Conservation (phyloP, 2,797 vertebrate genomes). For the Syndactyla subalaris region DNA sequence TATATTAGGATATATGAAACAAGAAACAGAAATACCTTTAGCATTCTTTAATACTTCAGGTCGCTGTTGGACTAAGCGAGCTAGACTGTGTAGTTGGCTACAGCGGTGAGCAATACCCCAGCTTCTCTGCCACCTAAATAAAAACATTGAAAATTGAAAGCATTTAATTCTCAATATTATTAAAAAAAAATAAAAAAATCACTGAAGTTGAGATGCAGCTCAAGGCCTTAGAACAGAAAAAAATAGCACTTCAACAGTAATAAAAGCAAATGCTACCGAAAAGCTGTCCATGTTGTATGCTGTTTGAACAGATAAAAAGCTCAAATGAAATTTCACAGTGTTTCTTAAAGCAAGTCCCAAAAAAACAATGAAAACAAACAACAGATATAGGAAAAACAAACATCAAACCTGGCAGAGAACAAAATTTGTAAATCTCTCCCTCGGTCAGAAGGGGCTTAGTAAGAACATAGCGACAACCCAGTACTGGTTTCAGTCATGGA, state of each 20-base stretch:
- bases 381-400: not conserved
- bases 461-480: not conserved
- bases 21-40: conserved; percentile 80
- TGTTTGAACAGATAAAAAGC: not conserved
- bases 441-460: not conserved
- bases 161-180: not conserved
- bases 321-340: not conserved
- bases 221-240: not conserved
- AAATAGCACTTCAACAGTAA: not conserved
- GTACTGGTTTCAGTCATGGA: not conserved
- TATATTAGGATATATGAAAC: not conserved
- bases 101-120: conserved; percentile 94
- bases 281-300: not conserved
- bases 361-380: not conserved
- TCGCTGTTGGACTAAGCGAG: conserved; percentile 88
- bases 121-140: conserved; percentile 93
- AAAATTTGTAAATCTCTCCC: not conserved
- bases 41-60: conserved; percentile 85
- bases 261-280: not conserved
- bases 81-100: conserved; percentile 91
- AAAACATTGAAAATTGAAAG: conserved; percentile 7
- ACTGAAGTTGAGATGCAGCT: not conserved
- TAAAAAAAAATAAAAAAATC: not conserved
- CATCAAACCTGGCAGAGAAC: not conserved
- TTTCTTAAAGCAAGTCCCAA: not conserved